Evolutionary conservation across 1,140 invertebrate species (phyloP).

Genomic region (Tetranychus urticae): DNA sequence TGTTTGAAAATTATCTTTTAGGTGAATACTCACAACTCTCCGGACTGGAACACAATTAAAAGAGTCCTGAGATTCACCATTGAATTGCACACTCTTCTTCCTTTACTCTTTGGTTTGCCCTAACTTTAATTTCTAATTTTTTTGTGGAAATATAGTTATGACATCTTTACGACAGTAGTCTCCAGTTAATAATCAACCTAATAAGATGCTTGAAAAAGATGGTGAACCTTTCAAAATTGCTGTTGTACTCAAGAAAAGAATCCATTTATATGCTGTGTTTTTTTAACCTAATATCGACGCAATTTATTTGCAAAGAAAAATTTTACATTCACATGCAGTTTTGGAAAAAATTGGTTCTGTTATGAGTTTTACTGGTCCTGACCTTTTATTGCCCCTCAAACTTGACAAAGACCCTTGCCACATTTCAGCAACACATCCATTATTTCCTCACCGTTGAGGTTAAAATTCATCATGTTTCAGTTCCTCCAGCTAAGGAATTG

Average conservation of each 20-base stretch:
- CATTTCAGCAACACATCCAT: not conserved
- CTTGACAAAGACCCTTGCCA: not conserved
- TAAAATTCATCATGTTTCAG: not conserved
- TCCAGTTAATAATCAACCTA: no score
- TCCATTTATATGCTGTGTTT: conserved; percentile 59
- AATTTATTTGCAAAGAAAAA: conserved; percentile 28
- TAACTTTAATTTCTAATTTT: no score
- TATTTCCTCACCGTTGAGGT: not conserved
- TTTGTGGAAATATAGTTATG: no score
- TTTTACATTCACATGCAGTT: not conserved
- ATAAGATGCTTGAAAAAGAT: conserved; percentile 11
- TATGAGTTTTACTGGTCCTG: not conserved
- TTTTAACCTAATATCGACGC: conserved; percentile 45
- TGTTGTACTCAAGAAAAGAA: conserved; percentile 38
- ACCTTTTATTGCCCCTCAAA: not conserved
- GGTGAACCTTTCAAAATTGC: conserved; percentile 30
- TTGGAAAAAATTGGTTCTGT: not conserved
- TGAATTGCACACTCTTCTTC: no score
- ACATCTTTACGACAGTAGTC: no score
- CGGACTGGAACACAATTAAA: no score
- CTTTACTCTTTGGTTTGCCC: no score
- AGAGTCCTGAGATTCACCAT: no score
- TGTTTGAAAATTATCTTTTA: no score
- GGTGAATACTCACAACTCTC: no score
- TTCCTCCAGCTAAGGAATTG: not conserved